phyloP scores from a whole-genome alignment of 2,797 vertebrate species.

The Amblyopsis hoosieri region DNA sequence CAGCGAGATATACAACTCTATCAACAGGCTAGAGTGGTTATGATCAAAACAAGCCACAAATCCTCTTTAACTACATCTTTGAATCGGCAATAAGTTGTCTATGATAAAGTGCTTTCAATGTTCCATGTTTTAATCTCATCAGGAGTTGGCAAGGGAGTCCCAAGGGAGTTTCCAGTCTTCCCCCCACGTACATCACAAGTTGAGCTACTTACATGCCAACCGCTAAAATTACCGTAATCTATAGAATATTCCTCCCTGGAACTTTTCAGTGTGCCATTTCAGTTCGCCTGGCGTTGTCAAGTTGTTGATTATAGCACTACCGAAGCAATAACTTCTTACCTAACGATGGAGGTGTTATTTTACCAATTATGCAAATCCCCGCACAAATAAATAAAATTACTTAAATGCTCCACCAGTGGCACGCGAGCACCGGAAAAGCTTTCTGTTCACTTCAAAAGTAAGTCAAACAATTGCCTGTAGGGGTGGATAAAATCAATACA shows the following conservation, averaged over 20 bases:
- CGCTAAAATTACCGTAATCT: slow-evolving; percentile 5
- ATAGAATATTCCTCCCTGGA: slow-evolving; percentile 14
- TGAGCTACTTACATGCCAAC: slow-evolving; percentile 36
- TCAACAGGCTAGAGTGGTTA: slow-evolving; percentile 40
- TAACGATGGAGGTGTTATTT: slow-evolving; percentile 50
- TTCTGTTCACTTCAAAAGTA: slow-evolving; percentile 23
- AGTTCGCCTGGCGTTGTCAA: slow-evolving; percentile 32
- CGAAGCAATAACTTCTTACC: slow-evolving; percentile 19
- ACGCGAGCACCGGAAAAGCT: slow-evolving; percentile 26
- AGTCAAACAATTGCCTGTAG: slow-evolving; percentile 53
- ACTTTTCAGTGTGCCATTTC: slow-evolving; percentile 22
- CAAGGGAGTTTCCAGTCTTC: slow-evolving; percentile 10
- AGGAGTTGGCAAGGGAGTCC: slow-evolving; percentile 20
- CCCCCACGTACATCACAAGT: slow-evolving; percentile 26
- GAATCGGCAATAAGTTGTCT: slow-evolving; percentile 43
- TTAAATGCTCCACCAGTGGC: slow-evolving; percentile 54
- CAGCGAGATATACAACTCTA: slow-evolving; percentile 39
- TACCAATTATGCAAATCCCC: slow-evolving; percentile 52
- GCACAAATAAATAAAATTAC: slow-evolving; percentile 43
- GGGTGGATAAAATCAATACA: slow-evolving; percentile 56
- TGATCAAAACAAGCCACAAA: slow-evolving; percentile 51
- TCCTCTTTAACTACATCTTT: slow-evolving; percentile 44
- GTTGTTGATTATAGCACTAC: slow-evolving; percentile 32
- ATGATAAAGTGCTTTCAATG: slow-evolving; percentile 48
- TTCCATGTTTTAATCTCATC: slow-evolving; percentile 49